phyloP scores from a whole-genome alignment of 2,888 invertebrate species.

The Incurvaria masculella region DNA sequence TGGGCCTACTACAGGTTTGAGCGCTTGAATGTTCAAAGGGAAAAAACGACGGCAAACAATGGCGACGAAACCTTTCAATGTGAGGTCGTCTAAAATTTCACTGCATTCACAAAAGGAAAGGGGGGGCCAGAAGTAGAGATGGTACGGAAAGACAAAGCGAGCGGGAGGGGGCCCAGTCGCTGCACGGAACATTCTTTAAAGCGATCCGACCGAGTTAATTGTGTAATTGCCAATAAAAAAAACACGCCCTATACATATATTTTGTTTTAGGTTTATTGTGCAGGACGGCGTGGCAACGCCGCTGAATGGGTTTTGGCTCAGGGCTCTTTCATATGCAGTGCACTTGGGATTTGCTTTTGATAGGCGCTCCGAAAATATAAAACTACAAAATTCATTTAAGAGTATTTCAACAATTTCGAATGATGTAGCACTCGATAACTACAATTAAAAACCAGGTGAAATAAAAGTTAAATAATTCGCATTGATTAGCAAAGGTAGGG shows the following conservation, averaged over 20 bases:
- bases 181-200: neutral
- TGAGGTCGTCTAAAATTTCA: conserved; percentile 28
- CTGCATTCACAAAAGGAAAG: neutral
- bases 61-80: conserved; percentile 22
- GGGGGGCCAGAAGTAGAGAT: neutral
- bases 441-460: too few relatives aligned
- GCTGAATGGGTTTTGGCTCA: neutral
- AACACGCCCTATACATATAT: neutral
- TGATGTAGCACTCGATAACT: too few relatives aligned
- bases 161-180: too few relatives aligned
- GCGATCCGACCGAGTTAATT: neutral
- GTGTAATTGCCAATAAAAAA: neutral
- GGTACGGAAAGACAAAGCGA: neutral
- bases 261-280: neutral
- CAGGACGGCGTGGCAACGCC: neutral
- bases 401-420: too few relatives aligned
- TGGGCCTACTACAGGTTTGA: too few relatives aligned
- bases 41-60: too few relatives aligned
- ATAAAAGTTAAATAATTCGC: too few relatives aligned
- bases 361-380: too few relatives aligned
- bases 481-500: too few relatives aligned
- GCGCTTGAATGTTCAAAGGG: too few relatives aligned
- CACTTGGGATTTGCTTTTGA: too few relatives aligned
- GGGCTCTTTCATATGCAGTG: neutral
- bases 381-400: too few relatives aligned